Percentiles rank a stretch among this genome's conserved stretches.
These are phyloP conservation scores for Planiliza haematocheilus DNA, from an alignment of 2,113 vertebrate species.

Conservation along the genomic window DNA sequence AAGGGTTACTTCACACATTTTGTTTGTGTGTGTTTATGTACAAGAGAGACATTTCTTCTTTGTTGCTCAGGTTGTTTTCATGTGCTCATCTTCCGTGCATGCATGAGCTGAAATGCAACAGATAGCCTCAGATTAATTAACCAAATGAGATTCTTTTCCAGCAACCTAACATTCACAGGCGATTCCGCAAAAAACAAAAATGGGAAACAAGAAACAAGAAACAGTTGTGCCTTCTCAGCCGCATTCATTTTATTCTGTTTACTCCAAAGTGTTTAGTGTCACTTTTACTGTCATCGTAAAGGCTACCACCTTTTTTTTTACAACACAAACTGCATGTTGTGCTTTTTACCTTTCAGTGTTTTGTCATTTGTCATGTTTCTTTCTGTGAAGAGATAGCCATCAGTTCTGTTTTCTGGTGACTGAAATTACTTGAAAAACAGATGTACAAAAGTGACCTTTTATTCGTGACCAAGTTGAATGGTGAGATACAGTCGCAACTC, in stretches of 20 bases:
- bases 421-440: slow-evolving; percentile 40
- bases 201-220: background rate
- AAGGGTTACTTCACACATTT: background rate
- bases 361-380: too few relatives aligned
- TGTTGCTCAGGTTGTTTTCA: slow-evolving; percentile 31
- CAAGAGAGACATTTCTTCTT: background rate
- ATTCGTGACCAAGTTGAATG: background rate
- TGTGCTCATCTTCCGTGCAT: background rate
- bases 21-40: background rate
- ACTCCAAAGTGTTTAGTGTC: background rate
- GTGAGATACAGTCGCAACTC: slow-evolving; percentile 6
- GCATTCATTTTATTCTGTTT: background rate
- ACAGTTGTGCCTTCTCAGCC: slow-evolving; percentile 62
- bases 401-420: slow-evolving; percentile 17
- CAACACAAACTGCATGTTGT: background rate
- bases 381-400: background rate
- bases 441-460: slow-evolving; percentile 45
- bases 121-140: slow-evolving; percentile 31
- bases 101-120: slow-evolving; percentile 22
- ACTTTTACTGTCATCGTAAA: background rate
- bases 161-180: background rate
- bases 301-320: too few relatives aligned
- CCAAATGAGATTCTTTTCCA: slow-evolving; percentile 35
- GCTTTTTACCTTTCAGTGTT: background rate
- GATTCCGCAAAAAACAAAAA: background rate